Conservation (phyloP, 2,888 invertebrate species). For the Tenthredo scrophulariae region DNA sequence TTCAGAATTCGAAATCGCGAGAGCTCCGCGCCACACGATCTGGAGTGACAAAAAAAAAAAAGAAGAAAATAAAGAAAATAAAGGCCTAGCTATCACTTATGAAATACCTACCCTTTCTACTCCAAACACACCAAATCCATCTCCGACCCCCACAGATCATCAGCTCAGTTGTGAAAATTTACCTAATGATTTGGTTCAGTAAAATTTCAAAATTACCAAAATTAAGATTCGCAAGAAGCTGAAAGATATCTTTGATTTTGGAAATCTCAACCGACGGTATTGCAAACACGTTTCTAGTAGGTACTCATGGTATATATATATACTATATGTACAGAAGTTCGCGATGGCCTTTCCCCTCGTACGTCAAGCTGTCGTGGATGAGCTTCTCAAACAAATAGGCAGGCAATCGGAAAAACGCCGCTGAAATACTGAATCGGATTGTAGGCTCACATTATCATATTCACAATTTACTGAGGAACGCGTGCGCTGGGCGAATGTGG, state of each 20-base stretch:
- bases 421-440: slow-evolving; percentile 76
- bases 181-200: not conserved
- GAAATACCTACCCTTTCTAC: not conserved
- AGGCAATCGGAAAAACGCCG: slow-evolving; percentile 74
- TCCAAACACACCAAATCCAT: not conserved
- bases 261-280: not conserved
- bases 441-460: slow-evolving; percentile 74
- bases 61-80: not conserved
- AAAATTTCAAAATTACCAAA: not conserved
- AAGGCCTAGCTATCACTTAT: not conserved
- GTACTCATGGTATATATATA: not conserved
- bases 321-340: not conserved
- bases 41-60: not conserved
- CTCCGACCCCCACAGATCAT: not conserved
- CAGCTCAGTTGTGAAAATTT: slow-evolving; percentile 5
- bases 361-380: slow-evolving; percentile 70
- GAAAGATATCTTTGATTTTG: not conserved
- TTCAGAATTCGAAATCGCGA: slow-evolving; percentile 54
- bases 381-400: slow-evolving; percentile 72
- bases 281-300: not conserved
- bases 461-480: slow-evolving; percentile 69
- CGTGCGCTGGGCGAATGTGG: slow-evolving; percentile 43
- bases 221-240: not conserved
- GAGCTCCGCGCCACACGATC: slow-evolving; percentile 21
- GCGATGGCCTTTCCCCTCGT: slow-evolving; percentile 66